Base-by-base conservation (phyloP, 2,888 invertebrate genomes). In the Julus scandinavius region DNA sequence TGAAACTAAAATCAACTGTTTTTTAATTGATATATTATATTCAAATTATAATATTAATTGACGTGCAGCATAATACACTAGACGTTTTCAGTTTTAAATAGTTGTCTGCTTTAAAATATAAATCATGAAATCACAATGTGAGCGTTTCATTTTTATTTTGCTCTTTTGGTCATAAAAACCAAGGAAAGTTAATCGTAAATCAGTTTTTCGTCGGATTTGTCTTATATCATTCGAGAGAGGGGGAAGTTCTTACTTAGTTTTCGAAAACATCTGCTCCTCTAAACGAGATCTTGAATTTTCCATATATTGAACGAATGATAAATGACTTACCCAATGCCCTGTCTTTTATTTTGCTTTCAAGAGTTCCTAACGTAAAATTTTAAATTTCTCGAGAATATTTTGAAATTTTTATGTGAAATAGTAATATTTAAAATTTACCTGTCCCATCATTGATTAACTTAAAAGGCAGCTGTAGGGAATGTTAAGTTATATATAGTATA, bases 131-230 rank as follows among this genome's bases (percentile, higher is more conserved):
- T 29, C 29, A 29, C 20, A 72, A 72, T 72, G 72, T 72, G 29
- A 20, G 9, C 29, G 11, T 72, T n/a, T 72, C 1, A 9, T 29
- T 9, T 72, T 9, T 29, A 15, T 29, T 72, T 72, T 29, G 7
- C 72, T 72, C 72, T 29, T 63, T 63, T 9, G 29, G 72, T 72
- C 72, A 29, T 72, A 72, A 72, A 72, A 72, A 29, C 72, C 29
- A 29, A 29, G 29, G 29, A n/a, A 72, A 72, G 11, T 72, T 72
- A 29, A 29, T 72, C 72, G 72, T 72, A 72, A 72, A 72, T 72
- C 72, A 9, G 9, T 72, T 72, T 72, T 72, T 63, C 63, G 63
- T 63, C 20, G 20, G n/a, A 63, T 20, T 63, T 1, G n/a, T n/a
- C n/a, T 9, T 63, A 63, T 29, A 29, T 72, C 72, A 72, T 72